Evolutionary conservation across 23 tunicate species (phyloP).

Genomic region (Halocynthia aurantium): DNA sequence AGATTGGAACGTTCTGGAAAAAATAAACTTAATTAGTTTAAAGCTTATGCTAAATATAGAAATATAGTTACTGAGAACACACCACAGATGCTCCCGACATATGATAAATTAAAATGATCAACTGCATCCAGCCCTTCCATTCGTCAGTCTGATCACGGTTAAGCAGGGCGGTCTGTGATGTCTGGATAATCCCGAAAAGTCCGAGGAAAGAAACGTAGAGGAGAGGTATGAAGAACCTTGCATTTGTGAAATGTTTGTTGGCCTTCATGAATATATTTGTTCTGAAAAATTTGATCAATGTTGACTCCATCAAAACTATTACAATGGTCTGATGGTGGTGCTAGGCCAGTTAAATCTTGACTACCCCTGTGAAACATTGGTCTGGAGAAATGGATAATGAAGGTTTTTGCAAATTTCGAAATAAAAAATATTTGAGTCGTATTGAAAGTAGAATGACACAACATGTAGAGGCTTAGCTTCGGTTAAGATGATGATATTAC

Average conservation of each 20-base stretch:
- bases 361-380: not conserved
- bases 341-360: not conserved
- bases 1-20: constrained; percentile 56
- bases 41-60: not conserved
- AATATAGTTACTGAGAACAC: not conserved
- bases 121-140: constrained; percentile 96
- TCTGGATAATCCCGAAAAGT: constrained; percentile 54
- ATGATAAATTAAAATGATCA: constrained; percentile 73
- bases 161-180: constrained; percentile 33
- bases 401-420: no score
- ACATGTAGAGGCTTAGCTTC: not conserved
- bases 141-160: constrained; percentile 83
- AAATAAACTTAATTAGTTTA: not conserved
- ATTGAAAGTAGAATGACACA: not conserved
- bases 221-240: constrained; percentile 72
- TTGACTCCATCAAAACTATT: not conserved
- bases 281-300: constrained; percentile 14
- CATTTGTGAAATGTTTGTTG: constrained; percentile 72
- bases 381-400: not conserved
- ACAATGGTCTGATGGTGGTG: not conserved
- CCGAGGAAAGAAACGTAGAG: constrained; percentile 60
- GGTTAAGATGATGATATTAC: not conserved
- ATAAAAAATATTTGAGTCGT: no score
- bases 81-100: constrained; percentile 76
- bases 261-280: constrained; percentile 80